Evolutionary conservation across 2,113 vertebrate species (phyloP).

Genomic region (Saguinus imperator): DNA sequence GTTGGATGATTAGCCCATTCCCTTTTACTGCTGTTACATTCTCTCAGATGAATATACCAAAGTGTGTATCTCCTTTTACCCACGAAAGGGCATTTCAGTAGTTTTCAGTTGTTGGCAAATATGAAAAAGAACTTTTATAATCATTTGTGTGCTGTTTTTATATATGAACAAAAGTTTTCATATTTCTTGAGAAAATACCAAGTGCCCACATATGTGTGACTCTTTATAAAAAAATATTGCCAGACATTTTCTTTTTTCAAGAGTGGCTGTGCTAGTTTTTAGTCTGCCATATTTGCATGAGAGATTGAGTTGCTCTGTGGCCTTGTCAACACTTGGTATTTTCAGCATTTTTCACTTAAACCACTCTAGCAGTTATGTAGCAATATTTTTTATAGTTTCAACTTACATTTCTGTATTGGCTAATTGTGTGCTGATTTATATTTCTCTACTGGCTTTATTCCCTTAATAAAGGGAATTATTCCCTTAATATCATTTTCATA

Average conservation of each 20-base stretch:
- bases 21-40: neutral
- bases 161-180: neutral
- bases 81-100: neutral
- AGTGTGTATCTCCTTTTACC: neutral
- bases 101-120: neutral
- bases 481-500: neutral
- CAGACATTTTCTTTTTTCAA: neutral
- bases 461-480: neutral
- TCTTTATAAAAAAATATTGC: neutral
- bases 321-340: neutral
- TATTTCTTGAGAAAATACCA: neutral
- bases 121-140: neutral
- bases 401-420: neutral
- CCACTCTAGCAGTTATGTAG: neutral
- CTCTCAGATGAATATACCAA: neutral
- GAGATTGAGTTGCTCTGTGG: neutral
- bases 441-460: neutral
- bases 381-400: neutral
- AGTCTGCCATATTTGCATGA: neutral
- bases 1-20: neutral
- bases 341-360: neutral
- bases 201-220: neutral
- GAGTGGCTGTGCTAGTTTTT: neutral
- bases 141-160: neutral
- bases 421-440: neutral